Evolutionary conservation across 2,888 invertebrate genomes (phyloP), one percentile per base, ranked within the genome.

Genomic region (Scrobipalpa costella): DNA sequence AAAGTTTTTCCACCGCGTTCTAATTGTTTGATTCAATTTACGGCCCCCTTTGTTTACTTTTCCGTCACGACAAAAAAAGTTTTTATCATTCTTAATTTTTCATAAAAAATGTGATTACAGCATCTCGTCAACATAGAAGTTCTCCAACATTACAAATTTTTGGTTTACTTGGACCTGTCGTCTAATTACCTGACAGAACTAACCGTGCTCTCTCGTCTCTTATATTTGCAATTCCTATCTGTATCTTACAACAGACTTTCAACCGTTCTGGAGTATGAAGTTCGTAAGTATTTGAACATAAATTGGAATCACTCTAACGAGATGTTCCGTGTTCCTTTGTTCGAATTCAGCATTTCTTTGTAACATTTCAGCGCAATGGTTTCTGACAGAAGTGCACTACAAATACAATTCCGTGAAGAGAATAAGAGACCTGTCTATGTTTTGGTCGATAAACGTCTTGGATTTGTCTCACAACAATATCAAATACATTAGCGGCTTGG

Each of bases 391-490:
- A 73, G 93, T 94, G 0, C 90, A 94, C 83, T 92, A 93, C 66
- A 93, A 93, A 57, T 86, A 87, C 73, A 94, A 94, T 79, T 83
- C 85, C 0, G 88, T 94, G 50, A 85, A 81, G 62, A 73, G 74
- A 62, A 93, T 94, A 66, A 83, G 83, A 55, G 92, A 94, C 78
- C 77, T 94, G 36, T 85, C 80, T 11, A 75, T 78, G 19, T 94
- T 94, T 76, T 94, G 94, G 94, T 93, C 94, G 6, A 86, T 94
- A 5, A 91, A 93, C 0, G 80, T 92, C 61, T 83, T 94, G 63
- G 92, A 94, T 81, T 76, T 94, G 63, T 93, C 94, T 0, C 92
- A 93, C 70, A 94, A 94, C 75, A 85, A 88, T 59, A 94, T 94
- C 62, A 90, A 88, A 68, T 71, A 69, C 63, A 94, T 94, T 62